Conservation (phyloP, 1,140 invertebrate genomes). For the Euborellia annulipes region DNA sequence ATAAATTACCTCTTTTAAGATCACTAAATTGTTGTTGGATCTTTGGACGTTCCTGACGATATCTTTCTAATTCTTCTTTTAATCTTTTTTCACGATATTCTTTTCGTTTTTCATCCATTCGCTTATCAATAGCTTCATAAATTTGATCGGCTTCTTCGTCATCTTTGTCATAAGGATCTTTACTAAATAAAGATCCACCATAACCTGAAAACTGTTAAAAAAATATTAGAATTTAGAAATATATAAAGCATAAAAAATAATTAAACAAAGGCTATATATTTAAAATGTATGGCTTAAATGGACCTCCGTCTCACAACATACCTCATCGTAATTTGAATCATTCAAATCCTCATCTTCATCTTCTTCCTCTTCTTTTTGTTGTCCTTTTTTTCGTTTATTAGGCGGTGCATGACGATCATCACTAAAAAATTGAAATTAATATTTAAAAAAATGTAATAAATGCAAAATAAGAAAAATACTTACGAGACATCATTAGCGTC, state of each 20-base stretch:
- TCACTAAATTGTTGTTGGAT: slow-evolving; percentile 99
- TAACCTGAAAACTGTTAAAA: slow-evolving; percentile 97
- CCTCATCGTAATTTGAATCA: slow-evolving; percentile 98
- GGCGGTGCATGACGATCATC: slow-evolving; percentile 93
- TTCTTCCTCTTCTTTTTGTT: slow-evolving; percentile 82
- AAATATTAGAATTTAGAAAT: too few relatives aligned
- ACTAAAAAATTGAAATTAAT: slow-evolving; percentile 64
- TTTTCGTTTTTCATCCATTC: slow-evolving; percentile 98
- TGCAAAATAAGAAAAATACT: too few relatives aligned
- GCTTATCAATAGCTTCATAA: slow-evolving; percentile 94
- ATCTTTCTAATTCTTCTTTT: slow-evolving; percentile 82
- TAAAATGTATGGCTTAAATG: too few relatives aligned
- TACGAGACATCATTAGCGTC: slow-evolving; percentile 97
- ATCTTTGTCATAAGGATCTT: slow-evolving; percentile 99
- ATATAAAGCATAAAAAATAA: too few relatives aligned
- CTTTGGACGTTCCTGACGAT: slow-evolving; percentile 96
- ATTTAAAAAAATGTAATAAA: too few relatives aligned
- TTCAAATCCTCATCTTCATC: slow-evolving; percentile 98
- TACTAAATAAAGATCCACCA: slow-evolving; percentile 93
- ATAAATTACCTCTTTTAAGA: slow-evolving; percentile 60
- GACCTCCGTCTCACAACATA: too few relatives aligned
- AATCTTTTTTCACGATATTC: slow-evolving; percentile 74
- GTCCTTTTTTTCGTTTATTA: slow-evolving; percentile 68
- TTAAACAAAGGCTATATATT: too few relatives aligned
- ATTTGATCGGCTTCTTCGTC: slow-evolving; percentile 99